Conservation (phyloP, 2,797 vertebrate genomes). For the Falco berigora region DNA sequence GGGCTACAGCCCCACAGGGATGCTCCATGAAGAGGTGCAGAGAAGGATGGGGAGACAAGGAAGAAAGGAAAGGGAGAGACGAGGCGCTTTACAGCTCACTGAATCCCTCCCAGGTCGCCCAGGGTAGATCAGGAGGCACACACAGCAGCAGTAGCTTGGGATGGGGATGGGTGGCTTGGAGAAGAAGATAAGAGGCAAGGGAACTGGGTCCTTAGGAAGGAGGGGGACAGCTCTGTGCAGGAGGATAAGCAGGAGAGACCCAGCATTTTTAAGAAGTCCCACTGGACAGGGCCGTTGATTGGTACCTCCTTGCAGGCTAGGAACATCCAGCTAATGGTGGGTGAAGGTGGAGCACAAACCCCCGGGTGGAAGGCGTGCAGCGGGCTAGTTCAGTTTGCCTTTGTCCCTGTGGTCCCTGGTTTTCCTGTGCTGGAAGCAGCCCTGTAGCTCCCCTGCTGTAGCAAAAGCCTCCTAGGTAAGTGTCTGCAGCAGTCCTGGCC, state of each 20-base stretch:
- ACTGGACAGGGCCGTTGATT: background rate
- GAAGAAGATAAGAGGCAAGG: background rate
- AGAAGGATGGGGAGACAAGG: background rate
- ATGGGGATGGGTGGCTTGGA: background rate
- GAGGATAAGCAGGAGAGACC: background rate
- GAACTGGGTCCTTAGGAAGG: background rate
- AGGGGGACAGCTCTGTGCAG: background rate
- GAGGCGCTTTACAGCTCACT: background rate
- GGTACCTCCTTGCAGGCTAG: background rate
- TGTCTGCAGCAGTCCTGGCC: background rate
- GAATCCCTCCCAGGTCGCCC: background rate
- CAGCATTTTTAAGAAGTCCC: accelerated
- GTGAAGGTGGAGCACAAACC: background rate
- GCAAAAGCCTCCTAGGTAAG: slow-evolving; percentile 7
- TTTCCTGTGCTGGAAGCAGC: slow-evolving; percentile 7
- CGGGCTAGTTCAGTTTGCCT: background rate
- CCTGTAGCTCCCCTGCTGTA: slow-evolving; percentile 29
- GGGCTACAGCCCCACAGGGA: background rate
- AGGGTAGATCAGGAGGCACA: background rate
- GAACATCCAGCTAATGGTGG: background rate
- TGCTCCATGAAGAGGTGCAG: background rate
- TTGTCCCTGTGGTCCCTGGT: background rate
- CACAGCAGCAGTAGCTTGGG: background rate
- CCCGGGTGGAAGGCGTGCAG: too few species aligned
- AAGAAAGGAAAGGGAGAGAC: background rate